phyloP scores from a whole-genome alignment of 2,888 invertebrate genomes.

The Leptopilina syphax region DNA sequence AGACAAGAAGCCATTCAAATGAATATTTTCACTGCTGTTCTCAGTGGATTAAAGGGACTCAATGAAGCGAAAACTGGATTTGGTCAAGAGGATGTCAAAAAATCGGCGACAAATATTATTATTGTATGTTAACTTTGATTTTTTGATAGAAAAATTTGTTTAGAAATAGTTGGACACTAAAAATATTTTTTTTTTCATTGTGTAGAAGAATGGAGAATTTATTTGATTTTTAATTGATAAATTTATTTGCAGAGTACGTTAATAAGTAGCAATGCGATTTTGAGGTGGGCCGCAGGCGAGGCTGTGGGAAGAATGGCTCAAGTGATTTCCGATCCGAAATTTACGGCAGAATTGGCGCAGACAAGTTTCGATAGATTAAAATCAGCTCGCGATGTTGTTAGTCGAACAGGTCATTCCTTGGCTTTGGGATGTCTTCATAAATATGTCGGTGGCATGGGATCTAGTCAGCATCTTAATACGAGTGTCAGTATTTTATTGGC shows the following conservation, averaged over 20 bases:
- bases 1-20: slow-evolving; percentile 97
- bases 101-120: slow-evolving; percentile 88
- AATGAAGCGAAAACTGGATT: slow-evolving; percentile 91
- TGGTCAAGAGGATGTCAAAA: slow-evolving; percentile 94
- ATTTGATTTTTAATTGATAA: background rate
- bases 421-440: slow-evolving; percentile 97
- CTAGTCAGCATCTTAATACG: slow-evolving; percentile 94
- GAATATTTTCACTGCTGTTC: slow-evolving; percentile 95
- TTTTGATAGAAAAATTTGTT: too few species aligned
- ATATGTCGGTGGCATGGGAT: slow-evolving; percentile 97
- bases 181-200: too few species aligned
- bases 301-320: slow-evolving; percentile 96
- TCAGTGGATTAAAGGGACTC: slow-evolving; percentile 92
- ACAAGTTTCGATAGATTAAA: slow-evolving; percentile 92
- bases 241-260: slow-evolving; percentile 80
- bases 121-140: slow-evolving; percentile 78
- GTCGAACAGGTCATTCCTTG: slow-evolving; percentile 91
- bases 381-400: slow-evolving; percentile 91
- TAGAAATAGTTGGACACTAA: too few species aligned
- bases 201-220: too few species aligned
- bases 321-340: slow-evolving; percentile 90
- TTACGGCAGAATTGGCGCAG: slow-evolving; percentile 93
- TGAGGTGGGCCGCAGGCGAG: slow-evolving; percentile 97
- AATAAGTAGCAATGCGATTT: slow-evolving; percentile 85
- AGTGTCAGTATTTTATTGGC: slow-evolving; percentile 96